Base-by-base conservation (phyloP, 2,888 invertebrate genomes). In the Apodemia hepburni region DNA sequence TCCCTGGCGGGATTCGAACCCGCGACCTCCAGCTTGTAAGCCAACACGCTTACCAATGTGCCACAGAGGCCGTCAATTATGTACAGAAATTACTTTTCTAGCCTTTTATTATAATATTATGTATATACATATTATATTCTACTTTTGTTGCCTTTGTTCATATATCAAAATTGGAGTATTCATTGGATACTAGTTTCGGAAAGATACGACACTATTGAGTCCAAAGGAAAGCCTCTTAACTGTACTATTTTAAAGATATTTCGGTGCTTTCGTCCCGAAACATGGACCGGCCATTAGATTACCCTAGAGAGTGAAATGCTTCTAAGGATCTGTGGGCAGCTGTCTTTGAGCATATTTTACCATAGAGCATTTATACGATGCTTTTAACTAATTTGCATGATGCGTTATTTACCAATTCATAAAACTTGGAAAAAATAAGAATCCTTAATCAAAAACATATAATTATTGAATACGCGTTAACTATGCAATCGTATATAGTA, bases 261-360 rank as follows among this genome's bases (percentile, higher is more conserved):
- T 54, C 54, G 22, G 27, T 54, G 54, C 54, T 54, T 54, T 54
- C 54, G 22, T 54, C 54, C 54, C 22, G 54, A 58, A 63, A 64
- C 66, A 64, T 60, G 64, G 58, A 60, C 64, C 49, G 9, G 49
- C 64, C 64, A 66, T 66, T 64, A 66, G 59, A 60, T 54, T 45
- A 59, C 67, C 58, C 61, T 27, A 11, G 66, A 59, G 66, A 64
- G 61, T n/a, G 51, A 54, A 64, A 58, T 61, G 62, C 54, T 57
- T 27, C 27, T 29, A 57, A 57, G 54, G 27, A 57, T 57, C 15
- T 47, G 47, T 47, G 47, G 47, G 17, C 17, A 47, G 17, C 47
- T 47, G 47, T 8, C 45, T 27, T 7, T n/a, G 54, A 54, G 12
- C 15, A 15, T 54, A n/a, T 1, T 54, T 54, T 54, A 51, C 2